Evolutionary conservation across 2,113 vertebrate genomes (phyloP).

Genomic region (Phaetusa simplex): DNA sequence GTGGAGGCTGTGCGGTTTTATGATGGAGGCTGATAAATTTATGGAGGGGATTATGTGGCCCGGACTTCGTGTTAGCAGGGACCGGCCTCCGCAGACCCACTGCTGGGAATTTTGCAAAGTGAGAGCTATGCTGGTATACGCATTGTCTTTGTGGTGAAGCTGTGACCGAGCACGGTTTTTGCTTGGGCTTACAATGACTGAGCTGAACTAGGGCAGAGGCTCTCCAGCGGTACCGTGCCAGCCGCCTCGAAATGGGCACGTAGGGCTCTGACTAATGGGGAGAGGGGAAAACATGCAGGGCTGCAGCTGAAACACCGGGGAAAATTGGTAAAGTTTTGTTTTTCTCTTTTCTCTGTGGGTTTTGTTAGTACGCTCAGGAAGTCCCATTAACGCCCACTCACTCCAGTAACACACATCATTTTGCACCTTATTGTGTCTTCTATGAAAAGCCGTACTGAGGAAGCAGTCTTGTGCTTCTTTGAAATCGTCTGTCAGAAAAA

Average conservation of each 20-base stretch:
- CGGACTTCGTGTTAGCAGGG: neutral
- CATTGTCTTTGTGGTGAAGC: neutral
- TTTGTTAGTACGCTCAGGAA: constrained; percentile 42
- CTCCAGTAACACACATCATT: constrained; percentile 58
- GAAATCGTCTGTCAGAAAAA: constrained; percentile 20
- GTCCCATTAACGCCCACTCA: constrained; percentile 60
- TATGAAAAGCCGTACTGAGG: constrained; percentile 52
- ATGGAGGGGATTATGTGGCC: neutral
- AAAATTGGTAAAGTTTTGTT: neutral
- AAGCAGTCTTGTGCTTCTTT: constrained; percentile 44
- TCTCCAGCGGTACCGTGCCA: neutral
- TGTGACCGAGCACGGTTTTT: neutral
- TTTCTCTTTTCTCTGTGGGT: neutral
- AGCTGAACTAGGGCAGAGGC: neutral
- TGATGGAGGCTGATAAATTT: neutral
- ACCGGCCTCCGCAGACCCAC: neutral
- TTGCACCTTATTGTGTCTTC: constrained; percentile 48
- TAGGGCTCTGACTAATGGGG: neutral
- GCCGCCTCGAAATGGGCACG: neutral
- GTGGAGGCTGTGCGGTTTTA: neutral
- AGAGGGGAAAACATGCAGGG: neutral
- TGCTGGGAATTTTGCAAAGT: neutral
- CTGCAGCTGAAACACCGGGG: neutral
- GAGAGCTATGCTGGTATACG: fast-evolving
- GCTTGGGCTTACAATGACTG: neutral